Percentiles rank a stretch among this genome's conserved stretches.
Conservation (phyloP, 37 sponge, comb jelly and placozoan genomes). For the Beroe forskalii region DNA sequence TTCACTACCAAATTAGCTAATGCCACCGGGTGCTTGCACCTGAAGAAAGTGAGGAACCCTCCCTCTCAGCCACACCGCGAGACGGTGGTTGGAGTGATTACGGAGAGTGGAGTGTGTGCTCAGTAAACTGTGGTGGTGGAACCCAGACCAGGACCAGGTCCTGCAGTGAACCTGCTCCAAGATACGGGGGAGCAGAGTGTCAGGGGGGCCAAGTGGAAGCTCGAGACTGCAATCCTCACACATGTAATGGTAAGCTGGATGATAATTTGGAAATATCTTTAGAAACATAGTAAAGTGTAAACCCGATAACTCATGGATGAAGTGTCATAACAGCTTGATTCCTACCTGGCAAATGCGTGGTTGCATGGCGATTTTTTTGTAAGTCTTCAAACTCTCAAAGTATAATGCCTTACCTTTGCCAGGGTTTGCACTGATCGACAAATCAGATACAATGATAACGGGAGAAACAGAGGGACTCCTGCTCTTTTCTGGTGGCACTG, state of each 20-base stretch:
- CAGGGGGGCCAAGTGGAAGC: neutral
- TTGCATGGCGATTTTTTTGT: neutral
- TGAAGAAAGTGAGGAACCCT: too few relatives aligned
- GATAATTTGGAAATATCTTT: neutral
- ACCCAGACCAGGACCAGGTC: slow-evolving; percentile 13
- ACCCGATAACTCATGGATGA: too few relatives aligned
- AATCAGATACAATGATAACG: neutral
- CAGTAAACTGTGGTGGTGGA: neutral
- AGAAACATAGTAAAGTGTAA: too few relatives aligned
- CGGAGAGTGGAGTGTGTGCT: neutral
- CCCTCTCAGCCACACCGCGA: neutral
- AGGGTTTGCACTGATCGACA: neutral
- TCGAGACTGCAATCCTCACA: neutral
- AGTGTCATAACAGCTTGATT: neutral
- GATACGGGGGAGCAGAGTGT: slow-evolving; percentile 10
- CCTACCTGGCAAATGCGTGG: neutral
- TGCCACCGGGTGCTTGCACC: too few relatives aligned
- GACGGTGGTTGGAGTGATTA: slow-evolving; percentile 11
- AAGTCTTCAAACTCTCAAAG: too few relatives aligned
- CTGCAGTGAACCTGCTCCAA: neutral
- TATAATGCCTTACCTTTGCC: too few relatives aligned
- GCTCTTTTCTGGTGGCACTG: neutral
- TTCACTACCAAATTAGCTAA: too few relatives aligned
- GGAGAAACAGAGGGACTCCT: neutral
- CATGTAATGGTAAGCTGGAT: neutral